These are phyloP conservation scores for Tetragnatha montana DNA, from an alignment of 2,888 invertebrate genomes.

Conservation along the genomic window DNA sequence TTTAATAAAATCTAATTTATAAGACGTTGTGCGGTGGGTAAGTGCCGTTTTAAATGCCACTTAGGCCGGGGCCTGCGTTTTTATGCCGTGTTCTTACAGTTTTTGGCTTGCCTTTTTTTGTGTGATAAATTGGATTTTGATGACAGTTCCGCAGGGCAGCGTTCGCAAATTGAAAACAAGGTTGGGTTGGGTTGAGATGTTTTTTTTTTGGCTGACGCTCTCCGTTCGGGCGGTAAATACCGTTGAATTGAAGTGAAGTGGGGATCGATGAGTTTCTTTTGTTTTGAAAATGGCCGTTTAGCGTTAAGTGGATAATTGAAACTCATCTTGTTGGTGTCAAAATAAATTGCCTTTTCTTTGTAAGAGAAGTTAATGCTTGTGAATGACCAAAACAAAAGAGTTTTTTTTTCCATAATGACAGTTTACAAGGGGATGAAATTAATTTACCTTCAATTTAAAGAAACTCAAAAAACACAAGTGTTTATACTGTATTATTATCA, in stretches of 20 bases:
- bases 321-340: neutral
- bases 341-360: neutral
- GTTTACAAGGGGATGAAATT: neutral
- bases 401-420: too few species aligned
- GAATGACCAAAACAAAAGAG: too few species aligned
- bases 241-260: neutral
- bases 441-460: neutral
- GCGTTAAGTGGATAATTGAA: neutral
- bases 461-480: neutral
- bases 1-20: conserved; percentile 62
- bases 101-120: conserved; percentile 13
- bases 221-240: neutral
- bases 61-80: neutral
- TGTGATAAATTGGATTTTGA: conserved; percentile 39
- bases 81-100: conserved; percentile 14
- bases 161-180: neutral
- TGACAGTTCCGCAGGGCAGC: neutral
- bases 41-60: conserved; percentile 48
- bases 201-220: neutral
- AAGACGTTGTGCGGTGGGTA: conserved; percentile 34
- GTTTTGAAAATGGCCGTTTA: neutral
- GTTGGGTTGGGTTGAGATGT: neutral
- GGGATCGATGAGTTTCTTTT: neutral
- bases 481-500: too few species aligned
- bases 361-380: too few species aligned